A percentile compares a stretch with the other conserved stretches of the same genome.
These are phyloP conservation scores for Anthrax anthrax DNA, from an alignment of 2,888 invertebrate genomes.

Conservation along the genomic window DNA sequence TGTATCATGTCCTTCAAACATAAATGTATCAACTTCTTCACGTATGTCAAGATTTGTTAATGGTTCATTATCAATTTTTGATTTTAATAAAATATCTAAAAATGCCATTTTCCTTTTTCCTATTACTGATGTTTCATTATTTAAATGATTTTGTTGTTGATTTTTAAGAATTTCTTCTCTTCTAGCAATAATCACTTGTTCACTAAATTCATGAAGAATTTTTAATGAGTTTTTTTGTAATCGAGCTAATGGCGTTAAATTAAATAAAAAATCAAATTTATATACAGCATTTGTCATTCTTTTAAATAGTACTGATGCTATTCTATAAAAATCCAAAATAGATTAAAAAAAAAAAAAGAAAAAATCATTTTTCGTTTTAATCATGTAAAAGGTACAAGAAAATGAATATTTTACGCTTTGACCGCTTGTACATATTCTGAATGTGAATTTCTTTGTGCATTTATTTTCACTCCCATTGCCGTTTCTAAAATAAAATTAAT, in stretches of 20 bases:
- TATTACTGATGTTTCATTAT: background rate
- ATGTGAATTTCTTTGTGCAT: slow-evolving; percentile 53
- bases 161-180: slow-evolving; percentile 26
- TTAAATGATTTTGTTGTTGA: background rate
- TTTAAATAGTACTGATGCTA: slow-evolving; percentile 28
- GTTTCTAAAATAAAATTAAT: slow-evolving; percentile 45
- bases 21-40: slow-evolving; percentile 59
- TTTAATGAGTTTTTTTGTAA: slow-evolving; percentile 37
- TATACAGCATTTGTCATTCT: slow-evolving; percentile 31
- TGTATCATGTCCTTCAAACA: slow-evolving; percentile 50
- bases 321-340: no score
- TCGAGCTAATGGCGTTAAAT: slow-evolving; percentile 42
- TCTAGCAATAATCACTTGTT: slow-evolving; percentile 39
- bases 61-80: slow-evolving; percentile 42
- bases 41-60: slow-evolving; percentile 45
- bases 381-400: no score
- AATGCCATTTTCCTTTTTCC: slow-evolving; percentile 47
- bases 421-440: slow-evolving; percentile 63
- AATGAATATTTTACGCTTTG: slow-evolving; percentile 37
- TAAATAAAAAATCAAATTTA: slow-evolving; percentile 28
- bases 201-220: slow-evolving; percentile 40
- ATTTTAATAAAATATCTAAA: slow-evolving; percentile 48
- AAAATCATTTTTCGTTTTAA: no score
- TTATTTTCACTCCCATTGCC: slow-evolving; percentile 65
- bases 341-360: no score